A percentile compares a stretch with the other conserved stretches of the same genome.
These are phyloP conservation scores for Sebastolobus altivelis DNA, from an alignment of 2,797 vertebrate species.

Conservation along the genomic window DNA sequence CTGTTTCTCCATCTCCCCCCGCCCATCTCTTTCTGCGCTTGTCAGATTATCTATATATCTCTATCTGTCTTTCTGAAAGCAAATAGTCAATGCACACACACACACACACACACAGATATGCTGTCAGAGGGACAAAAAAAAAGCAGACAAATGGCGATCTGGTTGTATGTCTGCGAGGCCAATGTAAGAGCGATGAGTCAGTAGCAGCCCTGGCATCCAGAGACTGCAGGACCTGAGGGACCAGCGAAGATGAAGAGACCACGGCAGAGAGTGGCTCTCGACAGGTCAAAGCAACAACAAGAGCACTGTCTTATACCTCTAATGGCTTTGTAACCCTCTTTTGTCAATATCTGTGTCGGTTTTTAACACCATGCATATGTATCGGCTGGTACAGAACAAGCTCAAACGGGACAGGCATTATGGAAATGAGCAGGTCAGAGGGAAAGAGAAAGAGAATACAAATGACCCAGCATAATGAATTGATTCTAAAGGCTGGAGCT, in stretches of 20 bases:
- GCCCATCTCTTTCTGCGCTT: slow-evolving; percentile 70
- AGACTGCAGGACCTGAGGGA: slow-evolving; percentile 63
- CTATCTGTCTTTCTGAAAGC: slow-evolving; percentile 74
- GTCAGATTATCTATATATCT: slow-evolving; percentile 80
- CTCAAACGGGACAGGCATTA: slow-evolving; percentile 64
- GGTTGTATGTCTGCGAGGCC: slow-evolving; percentile 64
- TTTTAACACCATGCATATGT: slow-evolving; percentile 55
- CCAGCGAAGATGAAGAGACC: slow-evolving; percentile 62
- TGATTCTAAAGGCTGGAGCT: slow-evolving; percentile 53
- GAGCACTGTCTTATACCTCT: slow-evolving; percentile 36
- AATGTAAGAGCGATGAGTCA: slow-evolving; percentile 77
- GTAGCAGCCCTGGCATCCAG: slow-evolving; percentile 52
- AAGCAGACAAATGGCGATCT: slow-evolving; percentile 76
- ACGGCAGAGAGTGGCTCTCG: slow-evolving; percentile 27
- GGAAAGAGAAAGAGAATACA: slow-evolving; percentile 67
- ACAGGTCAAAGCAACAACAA: slow-evolving; percentile 64
- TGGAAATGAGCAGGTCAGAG: slow-evolving; percentile 71
- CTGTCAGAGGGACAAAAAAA: slow-evolving; percentile 66
- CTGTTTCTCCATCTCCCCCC: slow-evolving; percentile 36
- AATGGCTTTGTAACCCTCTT: slow-evolving; percentile 47
- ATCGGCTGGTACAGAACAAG: slow-evolving; percentile 38
- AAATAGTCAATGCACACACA: slow-evolving; percentile 36
- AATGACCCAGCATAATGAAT: slow-evolving; percentile 72
- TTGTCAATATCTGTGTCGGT: slow-evolving; percentile 56
- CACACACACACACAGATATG: slow-evolving; percentile 22